Conservation (phyloP, 2,113 vertebrate genomes). For the Camarhynchus parvulus region DNA sequence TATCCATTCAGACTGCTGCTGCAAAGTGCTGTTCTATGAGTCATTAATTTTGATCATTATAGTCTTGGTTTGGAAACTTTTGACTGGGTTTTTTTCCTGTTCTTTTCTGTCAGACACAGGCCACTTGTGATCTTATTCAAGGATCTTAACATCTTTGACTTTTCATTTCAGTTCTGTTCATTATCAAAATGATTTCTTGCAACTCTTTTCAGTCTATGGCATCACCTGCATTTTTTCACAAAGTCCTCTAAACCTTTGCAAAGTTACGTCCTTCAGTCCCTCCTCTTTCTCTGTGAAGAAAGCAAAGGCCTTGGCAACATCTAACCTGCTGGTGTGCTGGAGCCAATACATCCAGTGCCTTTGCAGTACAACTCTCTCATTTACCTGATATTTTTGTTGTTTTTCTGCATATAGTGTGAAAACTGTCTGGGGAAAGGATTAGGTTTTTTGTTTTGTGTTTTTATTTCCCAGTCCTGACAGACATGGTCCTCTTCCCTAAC, state of each 20-base stretch:
- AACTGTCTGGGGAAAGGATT: background rate
- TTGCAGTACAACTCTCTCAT: background rate
- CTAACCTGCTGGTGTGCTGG: background rate
- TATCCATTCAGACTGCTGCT: background rate
- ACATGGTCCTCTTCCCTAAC: background rate
- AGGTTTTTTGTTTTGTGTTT: background rate
- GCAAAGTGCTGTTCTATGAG: background rate
- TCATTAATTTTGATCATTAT: constrained; percentile 20
- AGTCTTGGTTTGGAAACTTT: background rate
- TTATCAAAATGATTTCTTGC: background rate
- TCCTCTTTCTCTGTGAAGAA: background rate
- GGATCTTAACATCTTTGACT: background rate
- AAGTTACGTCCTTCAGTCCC: background rate
- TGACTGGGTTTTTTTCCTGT: background rate
- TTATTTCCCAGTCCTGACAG: background rate
- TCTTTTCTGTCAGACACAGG: background rate
- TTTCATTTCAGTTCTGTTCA: background rate
- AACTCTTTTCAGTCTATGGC: background rate
- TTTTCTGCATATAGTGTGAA: background rate
- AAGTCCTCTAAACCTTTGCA: background rate
- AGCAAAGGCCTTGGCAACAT: background rate
- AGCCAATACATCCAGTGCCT: background rate
- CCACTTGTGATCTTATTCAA: background rate
- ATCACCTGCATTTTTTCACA: background rate
- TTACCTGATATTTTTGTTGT: background rate